Base-by-base conservation (phyloP, 1,140 invertebrate species). In the Rhopalosiphum padi region DNA sequence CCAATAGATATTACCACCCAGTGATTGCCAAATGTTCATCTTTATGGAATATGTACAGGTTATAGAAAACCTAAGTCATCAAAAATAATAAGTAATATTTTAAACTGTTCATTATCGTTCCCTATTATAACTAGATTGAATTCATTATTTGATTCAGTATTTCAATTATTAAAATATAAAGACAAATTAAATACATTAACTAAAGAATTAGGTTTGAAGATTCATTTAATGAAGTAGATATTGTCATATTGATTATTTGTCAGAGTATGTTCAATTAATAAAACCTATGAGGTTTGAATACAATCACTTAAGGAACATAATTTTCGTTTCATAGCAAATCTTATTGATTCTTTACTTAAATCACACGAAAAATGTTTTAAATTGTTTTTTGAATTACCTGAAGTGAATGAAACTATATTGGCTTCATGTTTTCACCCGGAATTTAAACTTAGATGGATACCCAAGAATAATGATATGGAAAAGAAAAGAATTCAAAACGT, bases 401-500 rank as follows among this genome's bases (percentile, higher is more conserved):
- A 77, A 15, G 68, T 77, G 4, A n/a, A 77, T n/a, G 30, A 77
- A n/a, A 30, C 68, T 30, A 77, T 35, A n/a, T 77, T 77, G n/a
- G 68, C 68, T 5, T 77, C 68, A 9, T 77, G 30, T 77, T 77
- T 77, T 77, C 68, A 77, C 5, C 68, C 68, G 15, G 30, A 11
- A 77, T 77, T n/a, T 77, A 77, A 77, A 77, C n/a, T 77, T 30
- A n/a, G 68, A n/a, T 77, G 68, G 68, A 77, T 77, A 77, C 30
- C 68, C 23, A 30, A 77, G 3, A 77, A 77, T n/a, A 77, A 77
- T 77, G 30, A 68, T 5, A 30, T 68, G 11, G 25, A 68, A 3
- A 68, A 68, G 30, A 68, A 68, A n/a, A 11, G 60, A n/a, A 30
- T n/a, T 30, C 8, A 68, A 68, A n/a, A 68, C 11, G 8, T 68